Conservation (phyloP, 2,797 vertebrate species). For the Gouania willdenowi region DNA sequence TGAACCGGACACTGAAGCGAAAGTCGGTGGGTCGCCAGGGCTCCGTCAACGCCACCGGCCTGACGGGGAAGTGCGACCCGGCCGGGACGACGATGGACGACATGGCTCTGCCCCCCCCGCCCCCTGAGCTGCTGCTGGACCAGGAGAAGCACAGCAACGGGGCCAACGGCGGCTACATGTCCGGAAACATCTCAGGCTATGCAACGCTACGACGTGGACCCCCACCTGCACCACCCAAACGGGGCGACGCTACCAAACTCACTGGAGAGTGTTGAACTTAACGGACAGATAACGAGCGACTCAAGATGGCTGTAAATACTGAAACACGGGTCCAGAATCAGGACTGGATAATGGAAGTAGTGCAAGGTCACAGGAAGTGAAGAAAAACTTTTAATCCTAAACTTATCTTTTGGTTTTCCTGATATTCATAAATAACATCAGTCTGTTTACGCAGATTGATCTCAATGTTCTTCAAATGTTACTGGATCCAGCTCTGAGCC, state of each 20-base stretch:
- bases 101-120: conserved; percentile 85
- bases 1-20: conserved; percentile 90
- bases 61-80: conserved; percentile 75
- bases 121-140: conserved; percentile 87
- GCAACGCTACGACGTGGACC: conserved; percentile 92
- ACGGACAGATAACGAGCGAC: too few relatives aligned
- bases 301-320: conserved; percentile 39
- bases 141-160: conserved; percentile 77
- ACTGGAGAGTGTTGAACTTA: conserved; percentile 76
- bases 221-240: conserved; percentile 90
- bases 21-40: conserved; percentile 91
- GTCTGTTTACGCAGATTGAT: not conserved
- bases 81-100: conserved; percentile 92
- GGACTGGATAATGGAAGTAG: conserved; percentile 31
- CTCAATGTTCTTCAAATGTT: conserved; percentile 26
- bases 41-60: conserved; percentile 76
- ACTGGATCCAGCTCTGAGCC: conserved; percentile 52
- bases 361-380: conserved; percentile 4
- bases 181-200: conserved; percentile 92
- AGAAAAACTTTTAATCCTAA: too few relatives aligned
- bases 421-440: too few relatives aligned
- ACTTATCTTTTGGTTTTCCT: too few relatives aligned
- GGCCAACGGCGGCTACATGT: conserved; percentile 71
- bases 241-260: conserved; percentile 92
- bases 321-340: not conserved